These are phyloP conservation scores for Trissolcus japonicus DNA, from an alignment of 2,888 invertebrate species.

Conservation along the genomic window DNA sequence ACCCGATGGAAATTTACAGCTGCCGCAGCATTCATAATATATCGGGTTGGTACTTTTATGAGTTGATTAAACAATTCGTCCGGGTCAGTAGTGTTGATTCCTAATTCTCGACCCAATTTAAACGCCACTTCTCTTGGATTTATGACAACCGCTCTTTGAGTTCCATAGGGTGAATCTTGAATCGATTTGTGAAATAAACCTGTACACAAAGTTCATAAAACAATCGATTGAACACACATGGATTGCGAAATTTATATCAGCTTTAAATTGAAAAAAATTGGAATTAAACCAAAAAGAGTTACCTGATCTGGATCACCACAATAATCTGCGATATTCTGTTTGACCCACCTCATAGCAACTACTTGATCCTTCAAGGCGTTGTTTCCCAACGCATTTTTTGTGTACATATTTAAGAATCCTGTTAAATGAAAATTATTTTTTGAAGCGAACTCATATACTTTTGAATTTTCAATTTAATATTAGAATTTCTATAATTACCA, in stretches of 20 bases:
- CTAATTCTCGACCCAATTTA: conserved; percentile 66
- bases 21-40: too few species aligned
- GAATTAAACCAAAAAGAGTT: conserved; percentile 64
- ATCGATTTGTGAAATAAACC: conserved; percentile 20
- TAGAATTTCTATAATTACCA: conserved; percentile 61
- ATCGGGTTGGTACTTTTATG: conserved; percentile 27
- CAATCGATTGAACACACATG: too few species aligned
- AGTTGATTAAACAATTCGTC: conserved; percentile 62
- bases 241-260: too few species aligned
- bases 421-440: neutral
- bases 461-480: neutral
- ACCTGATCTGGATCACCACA: conserved; percentile 64
- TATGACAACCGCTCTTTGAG: neutral
- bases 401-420: conserved; percentile 59
- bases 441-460: neutral
- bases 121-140: conserved; percentile 65
- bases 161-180: conserved; percentile 23
- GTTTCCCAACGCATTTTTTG: conserved; percentile 61
- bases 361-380: conserved; percentile 66
- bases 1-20: too few species aligned
- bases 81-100: conserved; percentile 65
- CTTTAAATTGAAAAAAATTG: too few species aligned
- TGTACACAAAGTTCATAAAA: too few species aligned
- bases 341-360: conserved; percentile 62
- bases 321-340: conserved; percentile 60